Evolutionary conservation across 2,888 invertebrate species (phyloP).

Genomic region (Lordiphosa fenestrarum): DNA sequence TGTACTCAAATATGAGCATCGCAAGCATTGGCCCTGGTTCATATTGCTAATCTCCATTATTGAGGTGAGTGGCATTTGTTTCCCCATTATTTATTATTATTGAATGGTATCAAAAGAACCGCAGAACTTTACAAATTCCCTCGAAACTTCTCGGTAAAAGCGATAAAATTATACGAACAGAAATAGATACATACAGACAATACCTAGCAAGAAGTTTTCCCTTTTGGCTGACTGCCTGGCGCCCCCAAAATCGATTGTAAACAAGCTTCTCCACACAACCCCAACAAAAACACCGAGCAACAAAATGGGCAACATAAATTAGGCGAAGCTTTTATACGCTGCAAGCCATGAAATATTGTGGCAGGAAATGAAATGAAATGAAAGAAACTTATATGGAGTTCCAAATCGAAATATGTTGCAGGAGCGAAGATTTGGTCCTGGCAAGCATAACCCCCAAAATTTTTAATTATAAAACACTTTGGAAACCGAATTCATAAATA

Average conservation of each 20-base stretch:
- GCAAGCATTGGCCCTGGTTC: conserved; percentile 76
- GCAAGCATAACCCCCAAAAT: no score
- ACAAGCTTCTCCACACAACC: conserved; percentile 48
- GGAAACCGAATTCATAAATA: no score
- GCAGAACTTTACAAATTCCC: conserved; percentile 61
- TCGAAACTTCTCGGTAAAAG: conserved; percentile 59
- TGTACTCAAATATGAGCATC: conserved; percentile 69
- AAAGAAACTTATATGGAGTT: neutral
- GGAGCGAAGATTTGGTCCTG: no score
- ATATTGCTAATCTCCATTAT: conserved; percentile 76
- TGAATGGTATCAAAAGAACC: conserved; percentile 47
- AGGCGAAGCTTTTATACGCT: conserved; percentile 10
- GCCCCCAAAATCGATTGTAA: conserved; percentile 77
- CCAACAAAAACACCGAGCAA: conserved; percentile 17
- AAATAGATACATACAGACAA: conserved; percentile 17
- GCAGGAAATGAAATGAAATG: neutral
- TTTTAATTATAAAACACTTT: no score
- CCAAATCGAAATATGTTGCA: no score
- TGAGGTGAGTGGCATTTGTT: conserved; percentile 64
- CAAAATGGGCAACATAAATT: conserved; percentile 7
- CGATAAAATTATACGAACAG: conserved; percentile 57
- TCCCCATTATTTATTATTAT: conserved; percentile 42
- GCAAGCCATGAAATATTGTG: neutral
- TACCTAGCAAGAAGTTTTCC: conserved; percentile 41
- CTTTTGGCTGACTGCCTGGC: conserved; percentile 66